These are phyloP conservation scores for Pyrrhia umbra DNA, from an alignment of 2,888 invertebrate species.

Conservation along the genomic window DNA sequence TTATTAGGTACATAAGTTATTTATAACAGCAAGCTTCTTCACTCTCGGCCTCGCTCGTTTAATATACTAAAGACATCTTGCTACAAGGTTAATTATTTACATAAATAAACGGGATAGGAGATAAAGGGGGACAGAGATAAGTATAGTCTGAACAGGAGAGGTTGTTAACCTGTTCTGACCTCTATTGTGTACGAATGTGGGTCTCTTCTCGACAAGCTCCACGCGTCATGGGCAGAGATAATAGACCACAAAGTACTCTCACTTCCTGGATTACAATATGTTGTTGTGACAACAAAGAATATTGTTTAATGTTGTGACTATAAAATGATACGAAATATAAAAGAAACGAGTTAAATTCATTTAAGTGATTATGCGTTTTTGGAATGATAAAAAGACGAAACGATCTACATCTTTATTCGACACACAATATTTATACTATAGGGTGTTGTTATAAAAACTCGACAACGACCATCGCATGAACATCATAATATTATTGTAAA, in stretches of 20 bases:
- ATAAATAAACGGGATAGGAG: constrained; percentile 32
- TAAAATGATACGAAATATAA: too few relatives aligned
- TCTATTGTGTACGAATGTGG: constrained; percentile 19
- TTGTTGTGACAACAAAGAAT: constrained; percentile 49
- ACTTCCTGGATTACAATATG: constrained; percentile 43
- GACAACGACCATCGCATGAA: background rate
- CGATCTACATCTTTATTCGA: too few relatives aligned
- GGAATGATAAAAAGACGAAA: too few relatives aligned
- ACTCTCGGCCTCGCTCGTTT: constrained; percentile 15
- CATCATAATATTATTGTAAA: background rate
- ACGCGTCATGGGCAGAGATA: constrained; percentile 38
- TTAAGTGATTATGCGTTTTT: too few relatives aligned
- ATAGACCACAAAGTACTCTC: constrained; percentile 41
- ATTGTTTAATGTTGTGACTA: background rate
- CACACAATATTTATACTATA: too few relatives aligned
- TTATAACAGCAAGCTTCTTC: constrained; percentile 20
- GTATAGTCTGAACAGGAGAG: constrained; percentile 21
- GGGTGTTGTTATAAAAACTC: too few relatives aligned
- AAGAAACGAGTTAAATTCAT: too few relatives aligned
- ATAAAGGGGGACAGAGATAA: constrained; percentile 39
- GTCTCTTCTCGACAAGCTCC: constrained; percentile 25
- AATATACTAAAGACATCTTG: constrained; percentile 33
- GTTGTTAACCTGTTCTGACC: constrained; percentile 22
- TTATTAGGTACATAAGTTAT: constrained; percentile 19
- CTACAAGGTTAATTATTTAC: constrained; percentile 32